Evolutionary conservation across 2,113 vertebrate species (phyloP), one percentile per base, ranked within the genome.

Genomic region (Planiliza haematocheilus): DNA sequence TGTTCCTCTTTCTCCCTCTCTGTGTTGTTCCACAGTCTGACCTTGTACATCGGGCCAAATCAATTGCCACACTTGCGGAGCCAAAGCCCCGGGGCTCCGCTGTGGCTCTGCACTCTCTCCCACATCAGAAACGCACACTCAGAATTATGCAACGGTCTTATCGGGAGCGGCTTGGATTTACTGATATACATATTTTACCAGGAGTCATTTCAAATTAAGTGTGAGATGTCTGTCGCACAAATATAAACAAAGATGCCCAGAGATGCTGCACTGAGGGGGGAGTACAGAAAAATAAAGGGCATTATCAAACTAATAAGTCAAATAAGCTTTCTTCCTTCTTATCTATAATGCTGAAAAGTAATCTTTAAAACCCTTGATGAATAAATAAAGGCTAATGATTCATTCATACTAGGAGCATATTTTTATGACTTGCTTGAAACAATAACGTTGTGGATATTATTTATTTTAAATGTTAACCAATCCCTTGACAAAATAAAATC

Each of bases 31-130:
- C 71, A 76, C 79, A 72, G 46, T 72, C 73, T 86, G 85, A 83
- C 77, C 83, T 65, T 57, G 68, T 53, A 67, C 61, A 63, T 71
- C 46, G 24, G 74, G 83, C 83, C 79, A 89, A 90, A 90, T 86
- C 85, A 67, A 85, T 87, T 82, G 79, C 67, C 83, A 87, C 81
- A 84, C 82, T 82, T 63, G 45, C 77, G 81, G 50, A 82, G 78
- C 81, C 73, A 84, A 83, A 70, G 52, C 75, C 70, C 46, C 0
- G 57, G 59, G 78, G 76, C 83, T 84, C 72, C 67, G 69, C 86
- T 73, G 70, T 34, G 66, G 70, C 50, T 58, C 66, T 67, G 60
- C 7, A 18, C 61, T 73, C 70, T 70, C 57, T 62, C 50, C 14
- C 61, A 67, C 70, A 79, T 77, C 72, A 84, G 70, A 79, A 70